Conservation (phyloP, 2,113 vertebrate genomes). For the Prochilodus magdalenae region DNA sequence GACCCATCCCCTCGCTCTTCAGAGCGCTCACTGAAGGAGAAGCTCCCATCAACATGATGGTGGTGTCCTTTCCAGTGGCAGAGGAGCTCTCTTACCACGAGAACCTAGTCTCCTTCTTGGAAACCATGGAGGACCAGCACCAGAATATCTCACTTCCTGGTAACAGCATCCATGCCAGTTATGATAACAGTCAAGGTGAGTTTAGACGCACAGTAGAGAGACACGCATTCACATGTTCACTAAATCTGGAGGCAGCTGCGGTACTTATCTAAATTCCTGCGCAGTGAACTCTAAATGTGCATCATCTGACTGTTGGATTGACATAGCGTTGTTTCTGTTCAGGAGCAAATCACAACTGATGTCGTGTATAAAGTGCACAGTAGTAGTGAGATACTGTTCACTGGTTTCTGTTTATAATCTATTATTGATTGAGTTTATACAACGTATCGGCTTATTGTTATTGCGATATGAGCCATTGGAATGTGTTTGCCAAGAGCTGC, state of each 20-base stretch:
- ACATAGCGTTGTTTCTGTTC: neutral
- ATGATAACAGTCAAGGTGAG: constrained; percentile 91
- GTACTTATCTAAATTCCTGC: constrained; percentile 3
- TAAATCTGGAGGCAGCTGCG: neutral
- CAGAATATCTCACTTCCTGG: constrained; percentile 91
- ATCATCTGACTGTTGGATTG: no score
- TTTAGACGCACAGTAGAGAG: no score
- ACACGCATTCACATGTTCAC: neutral
- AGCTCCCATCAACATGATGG: constrained; percentile 92
- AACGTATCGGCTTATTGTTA: no score
- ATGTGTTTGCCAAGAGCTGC: no score
- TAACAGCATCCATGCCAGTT: constrained; percentile 89
- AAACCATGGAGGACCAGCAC: constrained; percentile 88
- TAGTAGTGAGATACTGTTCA: no score
- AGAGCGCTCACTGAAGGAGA: constrained; percentile 95
- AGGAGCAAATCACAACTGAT: constrained; percentile 3
- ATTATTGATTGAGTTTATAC: no score
- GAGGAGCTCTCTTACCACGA: constrained; percentile 95
- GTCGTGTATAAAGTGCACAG: no score
- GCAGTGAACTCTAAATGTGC: neutral
- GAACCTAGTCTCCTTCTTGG: constrained; percentile 94
- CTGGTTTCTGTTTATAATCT: no score
- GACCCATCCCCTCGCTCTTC: constrained; percentile 96
- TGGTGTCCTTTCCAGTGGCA: constrained; percentile 94
- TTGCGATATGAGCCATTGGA: no score